Evolutionary conservation across 2,888 invertebrate species (phyloP).

Genomic region (Andrena haemorrhoa): DNA sequence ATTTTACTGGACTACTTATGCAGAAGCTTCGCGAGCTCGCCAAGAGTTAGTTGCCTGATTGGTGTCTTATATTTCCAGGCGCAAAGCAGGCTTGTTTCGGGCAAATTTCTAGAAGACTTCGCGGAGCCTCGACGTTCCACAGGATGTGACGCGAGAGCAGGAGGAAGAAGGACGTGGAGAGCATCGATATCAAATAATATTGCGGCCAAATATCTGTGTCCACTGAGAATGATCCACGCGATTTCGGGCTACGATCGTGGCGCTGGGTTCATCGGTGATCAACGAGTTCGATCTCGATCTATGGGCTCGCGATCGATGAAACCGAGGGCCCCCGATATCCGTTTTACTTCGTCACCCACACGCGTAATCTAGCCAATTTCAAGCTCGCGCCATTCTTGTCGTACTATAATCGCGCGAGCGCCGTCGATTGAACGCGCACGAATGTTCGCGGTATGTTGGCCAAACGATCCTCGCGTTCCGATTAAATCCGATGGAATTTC

Average conservation of each 20-base stretch:
- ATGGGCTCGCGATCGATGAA: too few relatives aligned
- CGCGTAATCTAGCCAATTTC: too few relatives aligned
- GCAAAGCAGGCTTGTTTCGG: conserved; percentile 9
- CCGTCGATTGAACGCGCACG: too few relatives aligned
- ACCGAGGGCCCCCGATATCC: too few relatives aligned
- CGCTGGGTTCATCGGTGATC: not conserved
- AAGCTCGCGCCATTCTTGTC: conserved; percentile 2
- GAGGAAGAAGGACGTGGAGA: not conserved
- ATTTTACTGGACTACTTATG: too few relatives aligned
- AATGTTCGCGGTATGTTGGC: too few relatives aligned
- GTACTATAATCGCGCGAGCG: not conserved
- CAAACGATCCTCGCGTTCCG: not conserved
- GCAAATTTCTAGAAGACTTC: conserved; percentile 8
- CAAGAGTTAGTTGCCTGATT: not conserved
- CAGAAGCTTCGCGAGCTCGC: too few relatives aligned
- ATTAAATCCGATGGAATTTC: conserved; percentile 5
- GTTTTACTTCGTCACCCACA: too few relatives aligned
- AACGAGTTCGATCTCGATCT: conserved; percentile 12
- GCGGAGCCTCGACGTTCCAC: not conserved
- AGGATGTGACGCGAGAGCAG: not conserved
- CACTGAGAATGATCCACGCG: not conserved
- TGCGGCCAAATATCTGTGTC: conserved; percentile 9
- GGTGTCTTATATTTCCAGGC: not conserved
- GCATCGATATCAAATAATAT: not conserved
- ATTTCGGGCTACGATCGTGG: conserved; percentile 11